Evolutionary conservation across 35 echinoderm and acorn worm genomes (phyloP).

Genomic region (Hemicentrotus pulcherrimus): DNA sequence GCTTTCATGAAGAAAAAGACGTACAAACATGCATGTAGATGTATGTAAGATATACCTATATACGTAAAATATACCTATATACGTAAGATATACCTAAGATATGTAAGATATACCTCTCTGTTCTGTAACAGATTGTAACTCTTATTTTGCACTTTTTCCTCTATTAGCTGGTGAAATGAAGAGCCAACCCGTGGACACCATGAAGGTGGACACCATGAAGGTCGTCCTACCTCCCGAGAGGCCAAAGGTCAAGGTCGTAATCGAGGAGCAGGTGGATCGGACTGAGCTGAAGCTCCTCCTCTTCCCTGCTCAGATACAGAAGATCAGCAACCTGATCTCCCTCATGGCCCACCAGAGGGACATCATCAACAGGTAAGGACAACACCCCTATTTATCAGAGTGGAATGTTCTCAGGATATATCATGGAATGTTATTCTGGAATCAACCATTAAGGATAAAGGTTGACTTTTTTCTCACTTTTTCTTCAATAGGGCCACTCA

Average conservation of each 20-base stretch:
- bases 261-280: conserved; percentile 89
- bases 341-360: conserved; percentile 91
- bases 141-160: neutral
- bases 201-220: conserved; percentile 97
- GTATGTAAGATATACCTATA: no score
- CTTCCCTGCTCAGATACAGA: conserved; percentile 96
- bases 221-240: conserved; percentile 83
- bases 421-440: no score
- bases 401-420: neutral
- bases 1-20: no score
- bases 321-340: conserved; percentile 91
- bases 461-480: no score
- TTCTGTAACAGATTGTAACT: no score
- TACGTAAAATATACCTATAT: no score
- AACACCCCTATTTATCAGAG: neutral
- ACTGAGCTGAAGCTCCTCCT: conserved; percentile 85
- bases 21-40: no score
- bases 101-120: no score
- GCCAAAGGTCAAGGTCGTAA: conserved; percentile 83
- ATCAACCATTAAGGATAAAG: no score
- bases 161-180: conserved; percentile 11
- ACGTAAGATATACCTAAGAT: no score
- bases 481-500: no score
- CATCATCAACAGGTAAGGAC: conserved; percentile 62
- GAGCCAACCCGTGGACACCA: conserved; percentile 70